These are phyloP conservation scores for Phortica okadai DNA, from an alignment of 2,888 invertebrate genomes.

Conservation along the genomic window DNA sequence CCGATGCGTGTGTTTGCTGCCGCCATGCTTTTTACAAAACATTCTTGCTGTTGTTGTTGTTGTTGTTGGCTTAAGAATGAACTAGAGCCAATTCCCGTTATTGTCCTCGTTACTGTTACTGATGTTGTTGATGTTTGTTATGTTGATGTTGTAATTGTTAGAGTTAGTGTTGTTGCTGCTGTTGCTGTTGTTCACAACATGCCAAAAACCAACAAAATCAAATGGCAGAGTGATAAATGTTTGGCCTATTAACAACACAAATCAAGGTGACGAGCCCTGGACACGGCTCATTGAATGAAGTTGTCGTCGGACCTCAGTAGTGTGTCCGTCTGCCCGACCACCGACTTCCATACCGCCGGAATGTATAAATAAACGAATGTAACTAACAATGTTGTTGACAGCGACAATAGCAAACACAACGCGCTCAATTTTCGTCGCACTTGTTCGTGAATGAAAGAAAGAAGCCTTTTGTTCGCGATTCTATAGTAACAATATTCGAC, in stretches of 20 bases:
- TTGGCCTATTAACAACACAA: conserved; percentile 61
- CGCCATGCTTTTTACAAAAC: conserved; percentile 52
- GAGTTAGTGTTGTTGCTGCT: background rate
- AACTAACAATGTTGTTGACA: conserved; percentile 13
- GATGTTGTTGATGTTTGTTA: background rate
- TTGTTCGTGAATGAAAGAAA: background rate
- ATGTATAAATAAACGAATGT: conserved; percentile 29
- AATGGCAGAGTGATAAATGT: conserved; percentile 44
- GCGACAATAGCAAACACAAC: conserved; percentile 5
- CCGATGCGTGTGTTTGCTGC: conserved; percentile 45
- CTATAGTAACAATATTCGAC: background rate
- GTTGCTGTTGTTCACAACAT: background rate
- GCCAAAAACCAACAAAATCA: background rate
- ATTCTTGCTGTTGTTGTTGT: conserved; percentile 39
- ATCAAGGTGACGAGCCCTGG: conserved; percentile 51
- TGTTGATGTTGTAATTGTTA: background rate
- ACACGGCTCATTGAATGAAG: background rate
- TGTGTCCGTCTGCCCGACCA: background rate
- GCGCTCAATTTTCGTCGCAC: background rate
- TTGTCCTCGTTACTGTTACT: background rate
- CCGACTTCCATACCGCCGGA: conserved; percentile 25
- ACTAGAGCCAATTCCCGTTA: background rate
- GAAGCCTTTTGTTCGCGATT: conserved; percentile 8
- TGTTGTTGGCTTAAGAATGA: conserved; percentile 15
- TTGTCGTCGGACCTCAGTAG: conserved; percentile 23